Base-by-base conservation (phyloP, 2,797 vertebrate species). In the Furcifer pardalis region DNA sequence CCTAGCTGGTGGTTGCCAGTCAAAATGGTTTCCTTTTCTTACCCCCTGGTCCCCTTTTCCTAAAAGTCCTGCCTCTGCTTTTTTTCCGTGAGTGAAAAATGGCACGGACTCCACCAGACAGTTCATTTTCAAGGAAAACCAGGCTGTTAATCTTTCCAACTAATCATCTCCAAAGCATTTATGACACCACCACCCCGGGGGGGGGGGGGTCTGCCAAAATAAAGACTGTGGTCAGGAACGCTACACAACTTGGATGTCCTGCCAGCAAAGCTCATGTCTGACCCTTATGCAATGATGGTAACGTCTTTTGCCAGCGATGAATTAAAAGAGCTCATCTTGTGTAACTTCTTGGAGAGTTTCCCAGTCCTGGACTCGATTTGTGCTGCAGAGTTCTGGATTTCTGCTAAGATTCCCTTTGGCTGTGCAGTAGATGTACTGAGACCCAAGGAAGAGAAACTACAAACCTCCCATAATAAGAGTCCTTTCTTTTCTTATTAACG, bases 141-240 rank as follows among this genome's bases (percentile, higher is more conserved):
- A 77, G 75, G 25, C 37, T 17, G 66, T 77, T 81, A 84, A 37
- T 86, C 77, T 84, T 86, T 90, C 76, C 80, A 86, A 75, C 60
- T 27, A 87, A 23, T 66, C 72, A 73, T 77, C 72, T 37, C 87
- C 60, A 32, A 69, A 35, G 0, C 46, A 0, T 13, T 69, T 85
- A 81, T 79, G 77, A 10, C 65, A n/a, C n/a, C n/a, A n/a, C n/a
- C n/a, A n/a, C n/a, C n/a, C n/a, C n/a, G n/a, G n/a, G n/a, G n/a
- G n/a, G 7, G 0, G 40, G 6, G 40, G 6, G 63, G 44, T 65
- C 37, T 78, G 73, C 80, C 72, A 81, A 83, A 88, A 42, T 37
- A 81, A 86, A 79, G 1, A 3, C n/a, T 5, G 13, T 65, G 88
- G 66, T 60, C 84, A 66, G 10, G 81, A 72, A 73, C 37, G 13